Base-by-base conservation (phyloP, 2,113 vertebrate genomes). In the Cyanoramphus novaezelandiae region DNA sequence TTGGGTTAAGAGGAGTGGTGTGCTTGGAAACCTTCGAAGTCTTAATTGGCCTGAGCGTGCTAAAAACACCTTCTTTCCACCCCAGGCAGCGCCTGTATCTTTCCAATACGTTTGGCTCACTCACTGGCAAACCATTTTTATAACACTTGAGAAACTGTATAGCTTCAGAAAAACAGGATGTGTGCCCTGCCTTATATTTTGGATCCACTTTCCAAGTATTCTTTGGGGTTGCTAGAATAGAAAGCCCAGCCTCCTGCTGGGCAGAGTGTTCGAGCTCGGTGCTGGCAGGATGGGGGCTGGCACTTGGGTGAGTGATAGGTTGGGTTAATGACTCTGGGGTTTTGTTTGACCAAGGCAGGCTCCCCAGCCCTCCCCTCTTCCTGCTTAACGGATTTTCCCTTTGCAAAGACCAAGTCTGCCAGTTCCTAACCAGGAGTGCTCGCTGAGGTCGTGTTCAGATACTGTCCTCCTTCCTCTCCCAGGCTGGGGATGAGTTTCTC, bases 31-130 rank as follows among this genome's bases (percentile, higher is more conserved):
- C 93, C 94, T 91, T 82, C 1, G 7, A 37, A 60, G 29, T 89
- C 86, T 59, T 93, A 39, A 90, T 86, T 77, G 91, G 91, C 91
- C 91, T 2, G 2, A 83, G 86, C 1, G 29, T 88, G 91, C 82
- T 94, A 83, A 83, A 90, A 92, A 81, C 89, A 91, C 87, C 92
- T 88, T 57, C 96, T 75, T 60, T 74, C 49, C 77, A 87, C 52
- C 90, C 67, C 67, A 57, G 93, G 90, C 76, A 0, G 90, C 47
- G 87, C 93, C 53, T 72, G 14, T 6, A 10, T 90, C 90, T 93
- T 82, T 65, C 75, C 86, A 69, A 47, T 90, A 11, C 75, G 2
- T 72, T 91, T 97, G 92, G 82, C 88, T 94, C 15, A 0, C 50
- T 84, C 13, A 4, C 52, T 77, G 85, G 92, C 87, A 29, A 46